Base-by-base conservation (phyloP, 2,113 vertebrate genomes). In the Chaetura pelagica region DNA sequence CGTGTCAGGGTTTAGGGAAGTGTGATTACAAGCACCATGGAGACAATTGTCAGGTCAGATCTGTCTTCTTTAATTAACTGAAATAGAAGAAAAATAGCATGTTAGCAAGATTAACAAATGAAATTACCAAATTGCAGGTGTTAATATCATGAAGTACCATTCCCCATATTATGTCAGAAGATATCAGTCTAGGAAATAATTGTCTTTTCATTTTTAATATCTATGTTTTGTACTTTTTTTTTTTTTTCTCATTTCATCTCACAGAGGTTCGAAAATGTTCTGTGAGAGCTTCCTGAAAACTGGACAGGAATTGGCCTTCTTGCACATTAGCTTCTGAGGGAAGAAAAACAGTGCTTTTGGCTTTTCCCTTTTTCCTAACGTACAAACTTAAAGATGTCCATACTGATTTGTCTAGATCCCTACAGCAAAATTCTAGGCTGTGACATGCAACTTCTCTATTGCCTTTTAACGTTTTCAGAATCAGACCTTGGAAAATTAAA, bases 1-100 rank as follows among this genome's bases (percentile, higher is more conserved):
- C 23, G 46, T 79, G 73, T 85, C 66, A 73, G 35, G 29, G 46
- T 79, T 87, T 69, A 82, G 73, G 52, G 49, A 92, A 93, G 77
- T 87, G 89, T 75, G 91, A 92, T 81, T 93, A 30, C 69, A 75
- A 73, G 84, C 63, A 66, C 78, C 87, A 95, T 79, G 78, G 89
- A 96, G 87, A 94, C 74, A 89, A 91, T n/a, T 83, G 74, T 94
- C 74, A 83, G 84, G 87, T 91, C 81, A 85, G 55, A 83, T 69
- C 22, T 59, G 44, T 42, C 84, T 85, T 85, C 68, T 77, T 73
- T 55, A 94, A 87, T 91, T 92, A 95, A 68, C 54, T 71, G 91
- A 83, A 93, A 89, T 12, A 49, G 44, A 84, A 8, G 51, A 32
- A 35, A 93, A 95, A 87, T 35, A 77, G 5, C 35, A 54, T 22